Evolutionary conservation across 1,140 invertebrate species (phyloP).

Genomic region (Gryllus bimaculatus): DNA sequence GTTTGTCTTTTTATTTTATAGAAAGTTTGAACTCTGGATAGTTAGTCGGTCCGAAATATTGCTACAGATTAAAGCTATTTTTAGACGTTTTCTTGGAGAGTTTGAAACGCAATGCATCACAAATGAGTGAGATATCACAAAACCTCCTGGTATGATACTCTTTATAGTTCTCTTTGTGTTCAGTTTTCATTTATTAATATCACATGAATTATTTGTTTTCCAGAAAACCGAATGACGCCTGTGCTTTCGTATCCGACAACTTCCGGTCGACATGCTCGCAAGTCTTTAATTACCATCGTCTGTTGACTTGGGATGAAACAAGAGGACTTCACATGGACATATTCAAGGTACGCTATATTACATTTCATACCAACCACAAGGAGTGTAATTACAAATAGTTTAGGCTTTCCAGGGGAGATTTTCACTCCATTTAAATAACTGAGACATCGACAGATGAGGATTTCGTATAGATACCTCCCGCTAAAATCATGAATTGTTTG

Average conservation of each 20-base stretch:
- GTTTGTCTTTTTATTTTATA: too few relatives aligned
- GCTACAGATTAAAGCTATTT: neutral
- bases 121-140: neutral
- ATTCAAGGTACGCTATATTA: constrained; percentile 50
- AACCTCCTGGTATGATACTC: too few relatives aligned
- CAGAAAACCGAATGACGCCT: constrained; percentile 62
- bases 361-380: neutral
- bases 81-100: neutral
- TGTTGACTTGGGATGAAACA: constrained; percentile 72
- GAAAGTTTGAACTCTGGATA: too few relatives aligned
- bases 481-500: too few relatives aligned
- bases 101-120: neutral
- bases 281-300: constrained; percentile 77
- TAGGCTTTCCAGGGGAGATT: too few relatives aligned
- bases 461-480: too few relatives aligned
- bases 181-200: neutral
- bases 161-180: too few relatives aligned
- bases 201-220: constrained; percentile 26
- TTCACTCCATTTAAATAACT: constrained; percentile 7
- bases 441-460: too few relatives aligned
- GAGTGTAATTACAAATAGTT: too few relatives aligned
- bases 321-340: constrained; percentile 77
- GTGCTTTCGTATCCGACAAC: constrained; percentile 68
- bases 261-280: constrained; percentile 74
- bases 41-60: too few relatives aligned